Evolutionary conservation across 2,888 invertebrate species (phyloP), one percentile per base, ranked within the genome.

Genomic region (Scotopteryx bipunctaria): DNA sequence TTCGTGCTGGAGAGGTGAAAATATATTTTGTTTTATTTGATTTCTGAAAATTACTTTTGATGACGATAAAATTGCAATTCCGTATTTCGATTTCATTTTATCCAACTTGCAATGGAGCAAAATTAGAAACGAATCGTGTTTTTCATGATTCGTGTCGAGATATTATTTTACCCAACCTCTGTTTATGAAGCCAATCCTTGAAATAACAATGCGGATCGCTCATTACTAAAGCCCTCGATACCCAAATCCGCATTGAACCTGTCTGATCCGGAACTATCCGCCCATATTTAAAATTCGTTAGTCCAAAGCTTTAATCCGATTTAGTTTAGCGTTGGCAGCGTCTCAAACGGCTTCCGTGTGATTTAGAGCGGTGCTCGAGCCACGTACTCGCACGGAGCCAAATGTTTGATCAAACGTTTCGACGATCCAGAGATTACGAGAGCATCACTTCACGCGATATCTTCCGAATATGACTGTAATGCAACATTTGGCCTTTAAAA

Each of bases 211-310:
- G n/a, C n/a, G n/a, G n/a, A n/a, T 14, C 19, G 19, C 14, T 41
- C 41, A 31, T 31, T 41, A 31, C 19, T 13, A 31, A 21, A 32
- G 21, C 3, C 9, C 21, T 13, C 19, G 11, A 23, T 25, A 32
- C 23, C 38, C 15, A 19, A 32, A 52, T 50, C 52, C 44, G 33
- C 17, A 52, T 48, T 32, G 51, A 57, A 64, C 62, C 64, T 40
- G 56, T 50, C 67, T 19, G n/a, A 69, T 69, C 69, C 60, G 37
- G 40, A 59, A 62, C 67, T 71, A 73, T 73, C 74, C 73, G 73
- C 69, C 78, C 72, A 73, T 78, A 80, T 80, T 79, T 80, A 79
- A 79, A 80, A 79, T 77, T 79, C 77, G 74, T 71, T 73, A 79
- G 75, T 37, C 37, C 42, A 36, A 37, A 36, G 52, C 46, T 35